Base-by-base conservation (phyloP, 2,113 vertebrate genomes). In the Paradisaea rubra region DNA sequence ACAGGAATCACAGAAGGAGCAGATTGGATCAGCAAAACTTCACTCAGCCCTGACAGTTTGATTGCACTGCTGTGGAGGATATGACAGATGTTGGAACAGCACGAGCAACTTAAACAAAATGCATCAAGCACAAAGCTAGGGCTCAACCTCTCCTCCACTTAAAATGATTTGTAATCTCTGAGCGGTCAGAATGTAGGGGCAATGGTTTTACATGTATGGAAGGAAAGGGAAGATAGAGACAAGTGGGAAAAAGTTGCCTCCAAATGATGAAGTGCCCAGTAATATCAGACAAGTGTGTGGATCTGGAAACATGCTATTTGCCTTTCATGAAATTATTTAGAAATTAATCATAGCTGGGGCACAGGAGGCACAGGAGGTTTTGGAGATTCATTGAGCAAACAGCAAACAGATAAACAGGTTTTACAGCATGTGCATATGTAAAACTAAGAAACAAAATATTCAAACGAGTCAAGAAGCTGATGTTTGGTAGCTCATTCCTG, bases 21-120 rank as follows among this genome's bases (percentile, higher is more conserved):
- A 93, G 68, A 81, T 79, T 83, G 91, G 78, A 93, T 95, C 95
- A 96, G 89, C 94, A 93, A 82, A 96, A 91, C 91, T 89, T 95
- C 94, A 83, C 86, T 96, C 71, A 93, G 79, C 81, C 81, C 79
- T 96, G 96, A 89, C 89, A 96, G 88, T 93, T 94, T 93, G 90
- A 95, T 93, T 96, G 91, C 69, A 45, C 64, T 96, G 82, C 94
- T 86, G 66, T 59, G 90, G 84, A 94, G 86, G 92, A 74, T 88
- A 92, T 94, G 95, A 94, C 94, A 97, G 96, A 95, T 94, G 96
- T 76, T 87, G 61, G 69, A 94, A 71, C 77, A 85, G 86, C 90
- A 92, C 64, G 47, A 96, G 73, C 47, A 90, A 77, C 63, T 66
- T 63, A 89, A 89, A 80, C 92, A 93, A 92, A 94, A 94, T 94